Evolutionary conservation across 1,140 invertebrate genomes (phyloP), one percentile per base, ranked within the genome.

Genomic region (Pollicipes pollicipes): DNA sequence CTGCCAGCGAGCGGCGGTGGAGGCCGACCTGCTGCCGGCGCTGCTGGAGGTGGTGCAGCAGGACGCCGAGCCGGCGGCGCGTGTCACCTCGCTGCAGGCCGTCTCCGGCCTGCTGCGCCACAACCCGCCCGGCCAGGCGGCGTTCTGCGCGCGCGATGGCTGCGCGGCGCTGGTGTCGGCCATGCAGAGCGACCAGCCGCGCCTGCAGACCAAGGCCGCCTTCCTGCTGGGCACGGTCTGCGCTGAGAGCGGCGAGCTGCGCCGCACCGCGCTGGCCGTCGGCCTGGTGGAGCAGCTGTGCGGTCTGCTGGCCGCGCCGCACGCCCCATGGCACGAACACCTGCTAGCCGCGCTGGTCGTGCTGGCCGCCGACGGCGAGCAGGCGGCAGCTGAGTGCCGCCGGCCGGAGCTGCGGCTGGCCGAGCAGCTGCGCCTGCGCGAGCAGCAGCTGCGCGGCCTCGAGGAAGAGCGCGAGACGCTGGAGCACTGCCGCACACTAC

Each of bases 141-240:
- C 10, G 64, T 66, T 66, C 64, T 66, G 64, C 28, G 27, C n/a
- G 64, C 64, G 13, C 24, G 64, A 66, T n/a, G 64, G 64, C 64
- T 66, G 64, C 28, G 27, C 27, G 28, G 64, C 64, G n/a, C 28
- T 66, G 64, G 28, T 66, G 3, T 3, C 64, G 3, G 64, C 64
- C 64, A 66, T 66, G 64, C 64, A 29, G 27, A 29, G 27, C 64
- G 64, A 24, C 64, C 64, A 66, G 64, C 64, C 64, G 64, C n/a
- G 64, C n/a, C 8, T 66, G 64, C 64, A 66, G 64, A 29, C 64
- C 17, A 66, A 66, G 64, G 64, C 64, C 64, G 64, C 64, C 64
- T 66, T 66, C 28, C 64, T 66, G 28, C 64, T 66, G n/a, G 64
- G 27, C n/a, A 28, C 64, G 24, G 64, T 66, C 24, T 66, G 64